Evolutionary conservation across 2,888 invertebrate genomes (phyloP).

Genomic region (Aspidapion aeneum): DNA sequence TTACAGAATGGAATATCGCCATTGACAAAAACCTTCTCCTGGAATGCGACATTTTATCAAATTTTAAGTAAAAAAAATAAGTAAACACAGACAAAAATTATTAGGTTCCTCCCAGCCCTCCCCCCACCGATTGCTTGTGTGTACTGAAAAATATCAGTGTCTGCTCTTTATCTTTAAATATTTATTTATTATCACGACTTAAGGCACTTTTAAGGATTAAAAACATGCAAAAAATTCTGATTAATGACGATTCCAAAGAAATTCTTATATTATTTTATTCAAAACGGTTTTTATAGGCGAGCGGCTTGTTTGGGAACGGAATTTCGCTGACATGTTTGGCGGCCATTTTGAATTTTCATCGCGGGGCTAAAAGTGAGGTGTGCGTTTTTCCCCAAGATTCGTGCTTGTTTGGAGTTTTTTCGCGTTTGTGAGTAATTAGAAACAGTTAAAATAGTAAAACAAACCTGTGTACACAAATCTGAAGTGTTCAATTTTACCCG

Average conservation of each 20-base stretch:
- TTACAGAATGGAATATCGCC: too few relatives aligned
- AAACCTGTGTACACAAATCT: background rate
- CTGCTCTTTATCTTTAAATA: too few relatives aligned
- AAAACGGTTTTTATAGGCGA: background rate
- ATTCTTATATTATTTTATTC: too few relatives aligned
- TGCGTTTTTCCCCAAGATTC: conserved; percentile 1
- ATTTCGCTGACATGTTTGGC: background rate
- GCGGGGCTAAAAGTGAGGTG: conserved; percentile 2
- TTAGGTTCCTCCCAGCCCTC: background rate
- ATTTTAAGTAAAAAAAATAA: too few relatives aligned
- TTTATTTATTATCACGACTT: too few relatives aligned
- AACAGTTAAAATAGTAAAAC: background rate
- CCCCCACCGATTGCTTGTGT: too few relatives aligned
- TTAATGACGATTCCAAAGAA: background rate
- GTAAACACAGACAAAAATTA: background rate
- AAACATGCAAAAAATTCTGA: background rate
- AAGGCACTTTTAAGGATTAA: too few relatives aligned
- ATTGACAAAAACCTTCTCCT: too few relatives aligned
- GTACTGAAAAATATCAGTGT: too few relatives aligned
- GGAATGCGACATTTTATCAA: too few relatives aligned
- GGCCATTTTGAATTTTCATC: background rate
- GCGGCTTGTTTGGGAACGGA: background rate
- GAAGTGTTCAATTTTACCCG: background rate
- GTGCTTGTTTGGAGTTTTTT: background rate
- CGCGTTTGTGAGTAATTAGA: background rate